These are phyloP conservation scores for Thaleichthys pacificus DNA, from an alignment of 2,797 vertebrate species.

Conservation along the genomic window DNA sequence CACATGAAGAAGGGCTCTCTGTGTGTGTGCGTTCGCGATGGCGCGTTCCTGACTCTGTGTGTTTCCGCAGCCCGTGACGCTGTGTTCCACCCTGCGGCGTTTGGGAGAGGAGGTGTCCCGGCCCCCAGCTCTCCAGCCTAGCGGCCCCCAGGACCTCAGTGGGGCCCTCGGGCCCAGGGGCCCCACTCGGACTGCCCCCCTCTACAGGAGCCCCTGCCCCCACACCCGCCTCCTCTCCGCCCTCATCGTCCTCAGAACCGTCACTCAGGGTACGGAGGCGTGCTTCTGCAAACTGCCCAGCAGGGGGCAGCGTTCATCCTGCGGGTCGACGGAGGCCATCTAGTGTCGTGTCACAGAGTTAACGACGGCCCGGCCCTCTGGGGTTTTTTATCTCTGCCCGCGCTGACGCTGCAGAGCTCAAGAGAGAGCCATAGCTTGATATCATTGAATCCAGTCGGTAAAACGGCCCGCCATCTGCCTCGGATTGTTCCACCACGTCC, in stretches of 20 bases:
- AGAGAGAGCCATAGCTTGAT: no score
- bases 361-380: not conserved
- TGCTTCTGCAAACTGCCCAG: constrained; percentile 6
- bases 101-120: constrained; percentile 84
- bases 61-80: constrained; percentile 62
- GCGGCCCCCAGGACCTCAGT: constrained; percentile 42
- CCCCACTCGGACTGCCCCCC: constrained; percentile 63
- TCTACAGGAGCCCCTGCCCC: constrained; percentile 80
- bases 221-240: constrained; percentile 80
- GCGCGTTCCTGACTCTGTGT: not conserved
- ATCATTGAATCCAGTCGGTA: no score
- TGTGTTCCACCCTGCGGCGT: constrained; percentile 82
- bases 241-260: constrained; percentile 84
- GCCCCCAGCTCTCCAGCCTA: constrained; percentile 53
- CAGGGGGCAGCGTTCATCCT: constrained; percentile 37
- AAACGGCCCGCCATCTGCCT: no score
- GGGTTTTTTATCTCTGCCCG: not conserved
- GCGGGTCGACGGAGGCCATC: not conserved
- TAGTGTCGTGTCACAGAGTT: not conserved
- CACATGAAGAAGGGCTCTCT: constrained; percentile 21
- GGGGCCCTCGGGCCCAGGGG: constrained; percentile 56
- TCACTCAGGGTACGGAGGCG: constrained; percentile 81
- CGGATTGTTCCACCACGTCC: not conserved
- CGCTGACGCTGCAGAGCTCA: no score
- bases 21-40: not conserved